These are phyloP conservation scores for Upupa epops DNA, from an alignment of 2,113 vertebrate species.

Conservation along the genomic window DNA sequence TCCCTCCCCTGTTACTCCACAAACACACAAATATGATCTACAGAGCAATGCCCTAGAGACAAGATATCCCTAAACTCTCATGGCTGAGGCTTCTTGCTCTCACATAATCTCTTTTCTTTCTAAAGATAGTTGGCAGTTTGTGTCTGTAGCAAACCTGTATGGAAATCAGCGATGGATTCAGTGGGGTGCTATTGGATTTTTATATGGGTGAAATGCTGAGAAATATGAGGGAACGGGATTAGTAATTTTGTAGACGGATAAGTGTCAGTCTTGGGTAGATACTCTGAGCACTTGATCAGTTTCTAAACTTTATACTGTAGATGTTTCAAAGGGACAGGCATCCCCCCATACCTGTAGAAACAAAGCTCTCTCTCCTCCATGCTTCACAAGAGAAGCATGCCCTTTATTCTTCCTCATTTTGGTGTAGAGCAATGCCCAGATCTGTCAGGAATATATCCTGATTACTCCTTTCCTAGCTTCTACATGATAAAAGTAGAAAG, in stretches of 20 bases:
- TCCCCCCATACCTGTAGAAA: not conserved
- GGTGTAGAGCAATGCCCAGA: not conserved
- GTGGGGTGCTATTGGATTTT: not conserved
- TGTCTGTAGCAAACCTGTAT: not conserved
- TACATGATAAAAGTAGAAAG: not conserved
- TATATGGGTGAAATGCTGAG: accelerated
- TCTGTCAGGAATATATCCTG: not conserved
- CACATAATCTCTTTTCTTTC: not conserved
- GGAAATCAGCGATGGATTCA: not conserved
- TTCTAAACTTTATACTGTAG: not conserved
- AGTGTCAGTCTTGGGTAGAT: not conserved
- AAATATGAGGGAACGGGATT: not conserved
- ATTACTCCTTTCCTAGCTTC: not conserved
- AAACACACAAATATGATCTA: not conserved
- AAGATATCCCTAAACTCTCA: not conserved
- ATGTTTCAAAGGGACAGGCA: not conserved
- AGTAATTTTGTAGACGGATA: not conserved
- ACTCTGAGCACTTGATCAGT: not conserved
- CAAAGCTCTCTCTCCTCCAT: not conserved
- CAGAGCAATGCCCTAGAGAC: not conserved
- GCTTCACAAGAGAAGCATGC: not conserved
- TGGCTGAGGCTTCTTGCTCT: not conserved
- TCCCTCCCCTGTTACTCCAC: not conserved
- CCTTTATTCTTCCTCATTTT: not conserved
- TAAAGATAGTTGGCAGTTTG: not conserved